Evolutionary conservation across 2,113 vertebrate species (phyloP), one percentile per base, ranked within the genome.

Genomic region (Rhizomys pruinosus): DNA sequence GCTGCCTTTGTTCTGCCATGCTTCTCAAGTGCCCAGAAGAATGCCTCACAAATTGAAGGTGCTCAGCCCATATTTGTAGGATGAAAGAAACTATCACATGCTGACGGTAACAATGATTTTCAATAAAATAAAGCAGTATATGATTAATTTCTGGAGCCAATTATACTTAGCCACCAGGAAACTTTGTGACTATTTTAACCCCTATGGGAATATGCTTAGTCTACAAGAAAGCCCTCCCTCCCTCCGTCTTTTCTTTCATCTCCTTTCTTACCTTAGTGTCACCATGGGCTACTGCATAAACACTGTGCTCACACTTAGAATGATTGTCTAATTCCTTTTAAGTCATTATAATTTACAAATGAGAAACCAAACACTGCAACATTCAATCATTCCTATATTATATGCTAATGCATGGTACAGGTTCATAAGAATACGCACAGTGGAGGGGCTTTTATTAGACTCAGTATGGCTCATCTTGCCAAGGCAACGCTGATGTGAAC

Each of bases 81-180:
- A 52, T 87, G 9, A 74, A 55, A 34, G 57, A 32, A 80, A 47
- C 52, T 61, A 8, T 66, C 13, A 22, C 9, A 8, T 78, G 52
- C 25, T 47, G 78, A 76, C 32, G n/a, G 55, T n/a, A 74, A 88
- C 64, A 64, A 47, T 27, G 29, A 73, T 77, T 89, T 94, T 59
- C 55, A 90, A 66, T 71, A 79, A 71, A 79, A 73, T 44, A 89
- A 57, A 69, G 20, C 8, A 93, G 29, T 52, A 11, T 84, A 27
- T 89, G 34, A 87, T 87, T 91, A 86, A 84, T 80, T 95, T 94
- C 44, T 80, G 47, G 20, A 87, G 61, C 13, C 89, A 80, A 39
- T 84, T 27, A 42, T 76, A 78, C 10, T 87, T 86, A 90, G 81
- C 52, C 13, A 22, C 69, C 19, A 61, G 61, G 44, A 20, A 66